These are phyloP conservation scores for Luidia sarsii DNA, from an alignment of 53 echinoderm and acorn worm genomes.

Conservation along the genomic window DNA sequence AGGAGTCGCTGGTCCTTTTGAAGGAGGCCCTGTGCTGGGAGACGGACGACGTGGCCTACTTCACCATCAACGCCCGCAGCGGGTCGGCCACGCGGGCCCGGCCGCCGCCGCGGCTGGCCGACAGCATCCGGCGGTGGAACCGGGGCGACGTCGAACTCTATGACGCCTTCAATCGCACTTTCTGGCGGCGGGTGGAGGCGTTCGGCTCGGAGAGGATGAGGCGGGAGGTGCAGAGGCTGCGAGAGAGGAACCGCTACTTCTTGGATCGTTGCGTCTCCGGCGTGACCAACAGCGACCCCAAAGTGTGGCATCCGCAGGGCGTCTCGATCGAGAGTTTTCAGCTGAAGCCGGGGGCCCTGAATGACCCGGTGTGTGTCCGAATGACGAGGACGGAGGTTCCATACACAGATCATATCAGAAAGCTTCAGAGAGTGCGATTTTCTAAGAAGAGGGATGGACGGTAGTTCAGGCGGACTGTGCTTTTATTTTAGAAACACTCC, in stretches of 20 bases:
- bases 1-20: conserved; percentile 59
- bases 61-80: conserved; percentile 49
- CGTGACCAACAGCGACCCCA: conserved; percentile 41
- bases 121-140: conserved; percentile 72
- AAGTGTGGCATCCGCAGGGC: conserved; percentile 80
- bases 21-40: conserved; percentile 65
- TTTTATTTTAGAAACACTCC: too few species aligned
- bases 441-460: too few species aligned
- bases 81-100: background rate
- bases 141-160: conserved; percentile 75
- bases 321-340: conserved; percentile 73
- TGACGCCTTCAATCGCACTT: conserved; percentile 74
- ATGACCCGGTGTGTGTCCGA: conserved; percentile 64
- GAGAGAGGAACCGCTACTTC: conserved; percentile 51
- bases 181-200: conserved; percentile 78
- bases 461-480: too few species aligned
- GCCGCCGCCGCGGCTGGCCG: conserved; percentile 7
- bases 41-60: conserved; percentile 52
- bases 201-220: conserved; percentile 76
- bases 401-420: conserved; percentile 31
- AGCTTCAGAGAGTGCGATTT: background rate
- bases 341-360: conserved; percentile 51
- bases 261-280: conserved; percentile 59
- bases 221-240: conserved; percentile 59
- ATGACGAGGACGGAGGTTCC: conserved; percentile 76